phyloP scores from a whole-genome alignment of 2,797 vertebrate species.

The Chrysolophus pictus region DNA sequence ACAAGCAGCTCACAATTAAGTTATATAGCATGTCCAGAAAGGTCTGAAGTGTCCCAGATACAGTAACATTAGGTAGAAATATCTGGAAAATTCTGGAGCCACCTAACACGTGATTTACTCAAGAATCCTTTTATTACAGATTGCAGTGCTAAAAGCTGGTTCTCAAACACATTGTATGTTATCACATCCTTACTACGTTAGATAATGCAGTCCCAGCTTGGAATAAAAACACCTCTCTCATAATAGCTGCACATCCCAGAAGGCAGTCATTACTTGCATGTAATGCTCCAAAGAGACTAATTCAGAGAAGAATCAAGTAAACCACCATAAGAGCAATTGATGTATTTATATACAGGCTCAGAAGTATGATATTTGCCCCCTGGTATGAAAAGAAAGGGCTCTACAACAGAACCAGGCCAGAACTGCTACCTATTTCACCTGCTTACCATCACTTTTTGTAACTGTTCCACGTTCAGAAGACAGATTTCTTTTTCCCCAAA shows the following conservation, averaged over 20 bases:
- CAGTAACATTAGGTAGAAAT: not conserved
- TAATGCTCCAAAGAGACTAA: not conserved
- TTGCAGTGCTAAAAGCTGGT: not conserved
- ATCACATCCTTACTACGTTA: not conserved
- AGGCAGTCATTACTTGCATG: not conserved
- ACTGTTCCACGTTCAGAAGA: rapidly evolving
- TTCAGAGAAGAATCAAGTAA: not conserved
- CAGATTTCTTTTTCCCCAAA: not conserved
- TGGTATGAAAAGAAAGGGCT: rapidly evolving
- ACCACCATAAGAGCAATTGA: not conserved
- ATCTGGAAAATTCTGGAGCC: not conserved
- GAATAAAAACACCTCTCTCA: not conserved
- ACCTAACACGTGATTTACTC: not conserved
- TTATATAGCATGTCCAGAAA: not conserved
- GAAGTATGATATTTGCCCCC: not conserved
- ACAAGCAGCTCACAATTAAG: not conserved
- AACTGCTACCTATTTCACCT: rapidly evolving
- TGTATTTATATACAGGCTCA: not conserved
- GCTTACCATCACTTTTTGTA: rapidly evolving
- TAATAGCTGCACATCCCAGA: not conserved
- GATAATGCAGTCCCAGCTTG: not conserved
- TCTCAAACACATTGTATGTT: not conserved
- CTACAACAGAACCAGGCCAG: not conserved
- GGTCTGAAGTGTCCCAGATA: not conserved
- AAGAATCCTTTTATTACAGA: not conserved